phyloP scores from a whole-genome alignment of 2,888 invertebrate species.

The Drosophila mulleri region DNA sequence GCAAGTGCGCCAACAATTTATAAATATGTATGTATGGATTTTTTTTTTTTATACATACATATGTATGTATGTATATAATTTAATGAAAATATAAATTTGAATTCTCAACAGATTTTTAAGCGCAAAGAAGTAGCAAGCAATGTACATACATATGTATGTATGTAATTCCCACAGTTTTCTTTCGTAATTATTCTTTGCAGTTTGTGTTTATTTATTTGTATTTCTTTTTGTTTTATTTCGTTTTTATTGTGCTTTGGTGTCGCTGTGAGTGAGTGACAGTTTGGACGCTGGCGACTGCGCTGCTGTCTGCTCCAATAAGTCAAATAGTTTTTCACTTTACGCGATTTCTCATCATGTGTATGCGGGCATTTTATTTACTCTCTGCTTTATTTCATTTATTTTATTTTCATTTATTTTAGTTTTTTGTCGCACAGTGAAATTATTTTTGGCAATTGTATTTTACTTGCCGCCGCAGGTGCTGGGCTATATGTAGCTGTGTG shows the following conservation, averaged over 20 bases:
- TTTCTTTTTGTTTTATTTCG: not conserved
- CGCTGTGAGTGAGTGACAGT: slow-evolving; percentile 61
- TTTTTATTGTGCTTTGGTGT: slow-evolving; percentile 26
- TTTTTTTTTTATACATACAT: not conserved
- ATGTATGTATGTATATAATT: too few species aligned
- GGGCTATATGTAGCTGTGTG: not conserved
- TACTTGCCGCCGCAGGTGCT: slow-evolving; percentile 46
- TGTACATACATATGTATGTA: too few species aligned
- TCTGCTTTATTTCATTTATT: slow-evolving; percentile 9
- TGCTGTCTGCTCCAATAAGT: slow-evolving; percentile 76
- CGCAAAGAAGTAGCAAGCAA: not conserved
- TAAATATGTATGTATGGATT: not conserved
- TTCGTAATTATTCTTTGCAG: not conserved
- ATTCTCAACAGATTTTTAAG: not conserved
- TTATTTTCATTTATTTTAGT: not conserved
- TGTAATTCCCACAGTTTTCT: slow-evolving; percentile 5
- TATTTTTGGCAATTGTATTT: slow-evolving; percentile 78
- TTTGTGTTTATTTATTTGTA: not conserved
- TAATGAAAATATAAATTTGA: not conserved
- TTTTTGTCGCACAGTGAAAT: slow-evolving; percentile 67
- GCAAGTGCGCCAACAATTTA: slow-evolving; percentile 1
- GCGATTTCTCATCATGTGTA: slow-evolving; percentile 57
- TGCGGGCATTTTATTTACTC: slow-evolving; percentile 18
- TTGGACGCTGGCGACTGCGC: slow-evolving; percentile 50
- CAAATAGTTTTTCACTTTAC: slow-evolving; percentile 73